Evolutionary conservation across 2,797 vertebrate genomes (phyloP).

Genomic region (Onychomys leucogaster): DNA sequence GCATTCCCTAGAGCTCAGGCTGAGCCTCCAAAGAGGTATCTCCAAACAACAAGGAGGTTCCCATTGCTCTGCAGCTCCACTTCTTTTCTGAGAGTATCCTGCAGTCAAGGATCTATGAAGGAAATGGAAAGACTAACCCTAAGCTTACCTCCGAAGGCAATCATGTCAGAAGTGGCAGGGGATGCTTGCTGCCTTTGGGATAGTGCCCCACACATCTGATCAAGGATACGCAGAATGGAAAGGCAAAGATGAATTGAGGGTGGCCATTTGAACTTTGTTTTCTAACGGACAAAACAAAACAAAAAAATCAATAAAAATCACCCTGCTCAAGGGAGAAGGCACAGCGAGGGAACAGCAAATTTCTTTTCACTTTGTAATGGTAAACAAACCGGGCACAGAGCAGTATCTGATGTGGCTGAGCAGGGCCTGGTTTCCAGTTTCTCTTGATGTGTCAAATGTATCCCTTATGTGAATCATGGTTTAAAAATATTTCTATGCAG

Average conservation of each 20-base stretch:
- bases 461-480: constrained; percentile 72
- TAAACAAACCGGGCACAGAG: constrained; percentile 55
- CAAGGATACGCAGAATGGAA: background rate
- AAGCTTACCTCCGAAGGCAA: background rate
- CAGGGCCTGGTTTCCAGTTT: constrained; percentile 72
- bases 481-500: constrained; percentile 69
- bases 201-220: no score
- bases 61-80: background rate
- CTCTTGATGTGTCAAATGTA: constrained; percentile 81
- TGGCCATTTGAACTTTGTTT: background rate
- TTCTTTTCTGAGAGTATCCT: background rate
- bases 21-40: background rate
- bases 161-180: background rate
- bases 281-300: constrained; percentile 45
- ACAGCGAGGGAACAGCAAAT: constrained; percentile 76
- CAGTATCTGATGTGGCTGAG: constrained; percentile 74
- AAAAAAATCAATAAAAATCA: constrained; percentile 54
- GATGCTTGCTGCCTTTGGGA: background rate
- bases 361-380: constrained; percentile 74
- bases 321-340: constrained; percentile 57
- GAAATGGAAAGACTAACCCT: background rate
- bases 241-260: background rate
- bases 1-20: background rate
- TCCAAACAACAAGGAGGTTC: background rate
- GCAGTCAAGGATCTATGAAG: background rate